Evolutionary conservation across 2,113 vertebrate species (phyloP).

Genomic region (Pimephales promelas): DNA sequence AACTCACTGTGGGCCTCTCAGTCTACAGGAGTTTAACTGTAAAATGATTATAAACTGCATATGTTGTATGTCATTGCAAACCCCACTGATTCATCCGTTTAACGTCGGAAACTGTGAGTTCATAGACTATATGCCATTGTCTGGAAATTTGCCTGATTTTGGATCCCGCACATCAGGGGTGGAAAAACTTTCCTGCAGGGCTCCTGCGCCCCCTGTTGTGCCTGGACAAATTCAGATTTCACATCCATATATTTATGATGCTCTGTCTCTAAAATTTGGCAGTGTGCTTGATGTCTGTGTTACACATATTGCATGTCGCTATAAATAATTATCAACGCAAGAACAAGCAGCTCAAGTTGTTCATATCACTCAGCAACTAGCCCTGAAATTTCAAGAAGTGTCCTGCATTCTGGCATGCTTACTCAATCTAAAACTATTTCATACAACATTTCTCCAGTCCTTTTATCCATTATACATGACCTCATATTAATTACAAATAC

Average conservation of each 20-base stretch:
- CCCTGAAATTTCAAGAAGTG: background rate
- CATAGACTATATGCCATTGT: conserved; percentile 25
- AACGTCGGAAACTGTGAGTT: conserved; percentile 24
- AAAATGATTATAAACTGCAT: conserved; percentile 16
- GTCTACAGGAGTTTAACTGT: background rate
- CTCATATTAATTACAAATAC: background rate
- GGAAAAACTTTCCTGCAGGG: conserved; percentile 10
- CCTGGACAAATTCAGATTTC: background rate
- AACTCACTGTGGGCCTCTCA: background rate
- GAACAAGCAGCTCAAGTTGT: background rate
- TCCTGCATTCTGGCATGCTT: background rate
- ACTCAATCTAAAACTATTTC: background rate
- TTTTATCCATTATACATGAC: background rate
- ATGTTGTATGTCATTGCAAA: background rate
- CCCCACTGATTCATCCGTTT: conserved; percentile 20
- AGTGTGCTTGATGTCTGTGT: background rate
- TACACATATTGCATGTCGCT: background rate
- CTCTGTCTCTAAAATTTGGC: background rate
- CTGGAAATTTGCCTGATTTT: conserved; percentile 18
- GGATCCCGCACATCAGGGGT: background rate
- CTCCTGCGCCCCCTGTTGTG: conserved; percentile 31
- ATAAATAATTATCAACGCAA: background rate
- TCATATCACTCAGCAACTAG: background rate
- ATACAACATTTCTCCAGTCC: background rate
- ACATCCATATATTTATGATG: background rate